Conservation (phyloP, 2,797 vertebrate species). For the Ctenochaetus hawaiiensis region DNA sequence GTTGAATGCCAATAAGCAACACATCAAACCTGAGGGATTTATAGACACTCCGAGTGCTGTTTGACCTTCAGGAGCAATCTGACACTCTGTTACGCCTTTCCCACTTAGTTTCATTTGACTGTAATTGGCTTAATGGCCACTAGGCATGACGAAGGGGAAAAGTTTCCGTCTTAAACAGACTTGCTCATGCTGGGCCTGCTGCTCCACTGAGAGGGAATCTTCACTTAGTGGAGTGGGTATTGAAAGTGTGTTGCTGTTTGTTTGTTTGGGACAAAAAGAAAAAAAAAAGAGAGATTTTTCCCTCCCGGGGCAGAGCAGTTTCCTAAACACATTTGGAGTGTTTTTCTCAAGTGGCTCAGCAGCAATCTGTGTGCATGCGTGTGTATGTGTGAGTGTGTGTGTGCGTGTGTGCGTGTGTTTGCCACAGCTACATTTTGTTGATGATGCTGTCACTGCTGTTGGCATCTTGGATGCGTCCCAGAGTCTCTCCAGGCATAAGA, state of each 20-base stretch:
- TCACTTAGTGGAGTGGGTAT: constrained; percentile 37
- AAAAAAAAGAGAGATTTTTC: constrained; percentile 52
- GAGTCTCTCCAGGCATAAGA: constrained; percentile 74
- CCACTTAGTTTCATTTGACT: constrained; percentile 69
- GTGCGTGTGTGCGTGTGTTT: constrained; percentile 42
- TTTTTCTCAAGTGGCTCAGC: constrained; percentile 79
- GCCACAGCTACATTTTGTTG: constrained; percentile 77
- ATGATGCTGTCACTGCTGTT: constrained; percentile 83
- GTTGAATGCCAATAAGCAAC: constrained; percentile 70
- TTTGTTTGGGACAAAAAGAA: constrained; percentile 69
- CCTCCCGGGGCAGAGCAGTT: constrained; percentile 73
- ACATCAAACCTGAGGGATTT: constrained; percentile 59
- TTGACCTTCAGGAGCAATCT: constrained; percentile 75
- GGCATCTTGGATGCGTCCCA: constrained; percentile 78
- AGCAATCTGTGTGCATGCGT: constrained; percentile 63
- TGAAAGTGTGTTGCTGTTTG: constrained; percentile 64
- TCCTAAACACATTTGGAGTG: constrained; percentile 81
- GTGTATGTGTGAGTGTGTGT: constrained; percentile 47
- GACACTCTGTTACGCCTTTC: constrained; percentile 71
- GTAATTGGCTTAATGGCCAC: constrained; percentile 72
- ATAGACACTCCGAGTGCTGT: constrained; percentile 53
- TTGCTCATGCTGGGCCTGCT: constrained; percentile 46
- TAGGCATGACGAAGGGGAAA: constrained; percentile 55
- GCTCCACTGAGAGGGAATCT: constrained; percentile 38
- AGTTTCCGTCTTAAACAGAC: constrained; percentile 52